phyloP scores from a whole-genome alignment of 2,113 vertebrate species.

The Hydrochoerus hydrochaeris region DNA sequence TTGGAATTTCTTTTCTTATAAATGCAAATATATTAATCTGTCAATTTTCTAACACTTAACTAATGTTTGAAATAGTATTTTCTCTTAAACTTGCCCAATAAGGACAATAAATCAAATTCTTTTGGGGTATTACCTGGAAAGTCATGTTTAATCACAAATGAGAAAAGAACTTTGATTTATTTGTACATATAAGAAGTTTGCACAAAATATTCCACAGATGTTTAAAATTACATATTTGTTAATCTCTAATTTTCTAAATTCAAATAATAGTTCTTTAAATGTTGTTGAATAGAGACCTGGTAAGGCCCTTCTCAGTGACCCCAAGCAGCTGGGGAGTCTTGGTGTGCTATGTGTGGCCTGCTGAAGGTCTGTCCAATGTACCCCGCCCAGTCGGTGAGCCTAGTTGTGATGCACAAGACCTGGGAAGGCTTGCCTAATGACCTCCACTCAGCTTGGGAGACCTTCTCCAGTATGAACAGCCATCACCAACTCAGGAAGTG shows the following conservation, averaged over 20 bases:
- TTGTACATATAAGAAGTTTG: background rate
- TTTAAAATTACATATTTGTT: constrained; percentile 27
- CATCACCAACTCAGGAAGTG: no score
- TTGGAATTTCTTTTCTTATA: background rate
- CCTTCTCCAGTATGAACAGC: no score
- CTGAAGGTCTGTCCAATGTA: no score
- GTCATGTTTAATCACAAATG: constrained; percentile 18
- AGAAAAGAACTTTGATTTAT: constrained; percentile 24
- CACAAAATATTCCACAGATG: background rate
- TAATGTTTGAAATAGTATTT: constrained; percentile 34
- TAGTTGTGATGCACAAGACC: no score
- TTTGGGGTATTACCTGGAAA: background rate
- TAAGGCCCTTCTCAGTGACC: no score
- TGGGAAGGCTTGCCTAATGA: no score
- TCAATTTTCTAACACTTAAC: background rate
- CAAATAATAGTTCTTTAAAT: constrained; percentile 25
- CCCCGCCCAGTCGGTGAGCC: no score
- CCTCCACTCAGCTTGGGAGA: no score
- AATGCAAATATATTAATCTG: background rate
- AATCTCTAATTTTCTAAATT: constrained; percentile 51
- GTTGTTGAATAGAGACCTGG: background rate
- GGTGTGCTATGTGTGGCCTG: no score
- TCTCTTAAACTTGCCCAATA: background rate
- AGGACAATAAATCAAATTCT: background rate
- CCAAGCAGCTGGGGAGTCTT: no score